Conservation (phyloP, 2,888 invertebrate genomes). For the Arctia plantaginis region DNA sequence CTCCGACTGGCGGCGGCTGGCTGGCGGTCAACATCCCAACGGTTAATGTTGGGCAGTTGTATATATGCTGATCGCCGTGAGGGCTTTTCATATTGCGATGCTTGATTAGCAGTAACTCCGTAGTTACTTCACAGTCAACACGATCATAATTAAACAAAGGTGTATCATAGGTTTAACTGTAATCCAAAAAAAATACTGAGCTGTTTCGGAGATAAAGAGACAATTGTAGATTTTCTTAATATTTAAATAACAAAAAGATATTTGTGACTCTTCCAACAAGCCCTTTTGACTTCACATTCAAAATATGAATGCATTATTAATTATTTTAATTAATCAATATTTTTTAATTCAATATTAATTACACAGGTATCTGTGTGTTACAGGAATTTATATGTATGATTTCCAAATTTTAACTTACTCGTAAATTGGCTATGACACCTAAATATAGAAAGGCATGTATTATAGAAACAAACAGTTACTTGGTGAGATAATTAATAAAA, state of each 20-base stretch:
- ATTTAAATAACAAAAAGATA: not conserved
- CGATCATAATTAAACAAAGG: not conserved
- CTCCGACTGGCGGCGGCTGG: no score
- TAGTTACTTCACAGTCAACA: not conserved
- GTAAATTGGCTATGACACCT: not conserved
- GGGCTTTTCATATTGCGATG: no score
- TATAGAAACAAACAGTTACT: not conserved
- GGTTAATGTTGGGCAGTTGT: no score
- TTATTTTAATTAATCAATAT: no score
- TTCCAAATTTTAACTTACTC: no score
- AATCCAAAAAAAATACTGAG: not conserved
- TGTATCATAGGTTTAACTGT: not conserved
- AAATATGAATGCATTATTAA: no score
- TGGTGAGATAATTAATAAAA: not conserved
- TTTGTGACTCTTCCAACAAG: no score
- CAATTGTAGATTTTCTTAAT: not conserved
- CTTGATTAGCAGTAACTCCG: not conserved
- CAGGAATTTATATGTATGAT: no score
- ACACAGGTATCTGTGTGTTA: no score
- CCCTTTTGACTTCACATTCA: not conserved
- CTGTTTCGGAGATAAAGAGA: not conserved
- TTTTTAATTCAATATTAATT: no score
- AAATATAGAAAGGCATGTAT: not conserved
- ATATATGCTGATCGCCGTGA: no score
- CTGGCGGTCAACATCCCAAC: no score